Percentiles rank a stretch among this genome's conserved stretches.
These are phyloP conservation scores for Philereme transversata DNA, from an alignment of 2,888 invertebrate genomes.

Conservation along the genomic window DNA sequence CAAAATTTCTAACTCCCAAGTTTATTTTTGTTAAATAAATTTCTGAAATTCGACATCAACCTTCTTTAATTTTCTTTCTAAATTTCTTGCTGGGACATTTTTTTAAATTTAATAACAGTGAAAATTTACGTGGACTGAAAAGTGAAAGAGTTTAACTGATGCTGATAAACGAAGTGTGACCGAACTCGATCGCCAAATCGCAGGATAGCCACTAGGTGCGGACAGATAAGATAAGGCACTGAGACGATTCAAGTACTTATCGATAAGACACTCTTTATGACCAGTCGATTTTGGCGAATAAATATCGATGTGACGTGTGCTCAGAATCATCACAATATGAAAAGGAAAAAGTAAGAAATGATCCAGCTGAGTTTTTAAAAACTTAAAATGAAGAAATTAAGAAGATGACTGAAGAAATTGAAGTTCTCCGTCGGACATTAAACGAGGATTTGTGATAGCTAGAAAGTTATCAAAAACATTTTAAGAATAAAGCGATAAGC, in stretches of 20 bases:
- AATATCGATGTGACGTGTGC: constrained; percentile 60
- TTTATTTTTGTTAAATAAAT: constrained; percentile 45
- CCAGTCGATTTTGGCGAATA: constrained; percentile 67
- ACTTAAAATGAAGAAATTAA: constrained; percentile 59
- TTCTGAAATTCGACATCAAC: constrained; percentile 11
- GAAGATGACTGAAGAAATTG: constrained; percentile 66
- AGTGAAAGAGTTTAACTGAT: constrained; percentile 68
- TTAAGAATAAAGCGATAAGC: constrained; percentile 72
- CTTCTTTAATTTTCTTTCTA: constrained; percentile 39
- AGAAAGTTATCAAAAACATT: constrained; percentile 71
- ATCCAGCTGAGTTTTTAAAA: constrained; percentile 41
- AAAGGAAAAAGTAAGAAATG: constrained; percentile 75
- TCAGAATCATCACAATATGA: constrained; percentile 66
- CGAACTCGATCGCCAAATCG: constrained; percentile 59
- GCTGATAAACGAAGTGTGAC: constrained; percentile 60
- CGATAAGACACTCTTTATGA: constrained; percentile 74
- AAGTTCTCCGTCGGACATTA: constrained; percentile 73
- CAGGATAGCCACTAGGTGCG: constrained; percentile 75
- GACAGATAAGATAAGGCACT: constrained; percentile 76
- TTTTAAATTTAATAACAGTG: constrained; percentile 55
- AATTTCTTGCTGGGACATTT: constrained; percentile 43
- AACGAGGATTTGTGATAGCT: constrained; percentile 63
- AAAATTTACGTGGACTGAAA: constrained; percentile 58
- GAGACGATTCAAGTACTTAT: constrained; percentile 71
- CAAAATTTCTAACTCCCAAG: constrained; percentile 41